phyloP scores from a whole-genome alignment of 1,140 invertebrate species.

The Halesus radiatus region DNA sequence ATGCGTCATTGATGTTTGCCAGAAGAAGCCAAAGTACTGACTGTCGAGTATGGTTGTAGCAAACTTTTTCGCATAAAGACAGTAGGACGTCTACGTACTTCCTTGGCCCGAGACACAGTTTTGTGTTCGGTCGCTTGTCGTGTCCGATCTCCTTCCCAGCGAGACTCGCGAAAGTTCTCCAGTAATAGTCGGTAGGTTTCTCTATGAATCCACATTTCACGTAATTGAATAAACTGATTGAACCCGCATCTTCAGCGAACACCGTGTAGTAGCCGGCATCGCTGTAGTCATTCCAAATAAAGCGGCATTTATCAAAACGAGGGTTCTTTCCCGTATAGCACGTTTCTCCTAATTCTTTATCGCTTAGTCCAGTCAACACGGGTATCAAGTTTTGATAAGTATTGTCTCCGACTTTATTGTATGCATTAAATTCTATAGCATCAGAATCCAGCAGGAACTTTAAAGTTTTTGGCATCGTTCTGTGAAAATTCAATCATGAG shows the following conservation, averaged over 20 bases:
- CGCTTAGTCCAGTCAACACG: slow-evolving; percentile 77
- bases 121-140: slow-evolving; percentile 71
- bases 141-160: slow-evolving; percentile 75
- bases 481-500: slow-evolving; percentile 86
- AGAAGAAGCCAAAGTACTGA: slow-evolving; percentile 82
- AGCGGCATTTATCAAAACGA: slow-evolving; percentile 75
- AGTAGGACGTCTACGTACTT: slow-evolving; percentile 73
- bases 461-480: slow-evolving; percentile 84
- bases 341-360: slow-evolving; percentile 71
- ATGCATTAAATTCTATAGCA: slow-evolving; percentile 81
- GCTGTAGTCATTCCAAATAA: slow-evolving; percentile 85
- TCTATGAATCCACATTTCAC: slow-evolving; percentile 82
- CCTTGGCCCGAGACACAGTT: slow-evolving; percentile 75
- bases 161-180: slow-evolving; percentile 79
- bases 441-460: slow-evolving; percentile 73
- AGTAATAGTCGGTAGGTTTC: slow-evolving; percentile 87
- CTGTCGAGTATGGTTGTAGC: slow-evolving; percentile 68
- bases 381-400: slow-evolving; percentile 87
- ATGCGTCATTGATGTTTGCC: slow-evolving; percentile 84
- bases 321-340: slow-evolving; percentile 73
- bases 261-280: slow-evolving; percentile 82
- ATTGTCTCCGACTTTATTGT: slow-evolving; percentile 88
- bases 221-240: slow-evolving; percentile 87
- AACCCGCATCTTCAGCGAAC: slow-evolving; percentile 82
- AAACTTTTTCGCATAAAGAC: slow-evolving; percentile 74